Conservation (phyloP, 2,113 vertebrate genomes). For the Orthonyx spaldingii region DNA sequence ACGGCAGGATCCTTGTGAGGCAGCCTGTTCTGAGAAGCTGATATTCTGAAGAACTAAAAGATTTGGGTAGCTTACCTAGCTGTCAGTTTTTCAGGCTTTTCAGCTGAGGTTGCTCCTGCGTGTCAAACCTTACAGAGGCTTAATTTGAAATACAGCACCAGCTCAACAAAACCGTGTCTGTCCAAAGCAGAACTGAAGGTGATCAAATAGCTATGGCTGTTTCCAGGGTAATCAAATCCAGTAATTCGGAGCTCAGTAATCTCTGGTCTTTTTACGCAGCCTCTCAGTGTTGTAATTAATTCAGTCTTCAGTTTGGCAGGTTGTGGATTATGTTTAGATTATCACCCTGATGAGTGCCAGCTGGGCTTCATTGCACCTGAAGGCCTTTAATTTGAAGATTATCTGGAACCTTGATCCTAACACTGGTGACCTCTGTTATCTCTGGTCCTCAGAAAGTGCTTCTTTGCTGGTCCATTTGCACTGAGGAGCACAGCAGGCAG, state of each 20-base stretch:
- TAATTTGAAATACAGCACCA: not conserved
- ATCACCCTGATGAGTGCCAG: not conserved
- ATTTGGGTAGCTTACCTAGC: not conserved
- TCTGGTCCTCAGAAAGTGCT: slow-evolving; percentile 10
- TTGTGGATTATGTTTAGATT: slow-evolving; percentile 13
- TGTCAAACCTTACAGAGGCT: not conserved
- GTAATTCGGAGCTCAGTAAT: slow-evolving; percentile 5
- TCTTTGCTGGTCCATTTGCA: not conserved
- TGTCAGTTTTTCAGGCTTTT: not conserved
- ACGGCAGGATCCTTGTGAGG: not conserved
- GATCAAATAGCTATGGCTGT: not conserved
- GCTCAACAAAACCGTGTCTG: not conserved
- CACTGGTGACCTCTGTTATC: slow-evolving; percentile 38
- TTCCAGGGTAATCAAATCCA: slow-evolving; percentile 16
- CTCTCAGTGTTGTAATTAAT: not conserved
- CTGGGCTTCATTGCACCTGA: slow-evolving; percentile 13
- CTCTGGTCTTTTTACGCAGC: not conserved
- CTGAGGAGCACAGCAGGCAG: not conserved
- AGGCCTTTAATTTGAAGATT: slow-evolving; percentile 34
- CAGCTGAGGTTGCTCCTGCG: not conserved
- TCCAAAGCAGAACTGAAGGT: not conserved
- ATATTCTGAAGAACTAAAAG: not conserved
- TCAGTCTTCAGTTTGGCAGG: not conserved
- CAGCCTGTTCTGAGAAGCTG: not conserved
- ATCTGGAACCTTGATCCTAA: not conserved